Base-by-base conservation (phyloP, 2,797 vertebrate genomes). In the Falco rusticolus region DNA sequence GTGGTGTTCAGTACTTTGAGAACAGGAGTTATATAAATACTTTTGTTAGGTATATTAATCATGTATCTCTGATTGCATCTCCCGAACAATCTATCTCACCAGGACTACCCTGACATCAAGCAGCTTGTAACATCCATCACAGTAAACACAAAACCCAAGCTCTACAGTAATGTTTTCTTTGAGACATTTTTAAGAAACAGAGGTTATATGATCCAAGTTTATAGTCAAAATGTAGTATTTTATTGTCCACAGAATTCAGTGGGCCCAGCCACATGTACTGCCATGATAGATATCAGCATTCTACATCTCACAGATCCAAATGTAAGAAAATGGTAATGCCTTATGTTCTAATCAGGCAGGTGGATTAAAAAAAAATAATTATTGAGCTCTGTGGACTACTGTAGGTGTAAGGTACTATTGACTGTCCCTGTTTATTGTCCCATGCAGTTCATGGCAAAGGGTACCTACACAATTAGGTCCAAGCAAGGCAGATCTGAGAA, bases 121-220 rank as follows among this genome's bases (percentile, higher is more conserved):
- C 33, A 81, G 16, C 53, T 95, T 90, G 66, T 90, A 77, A 45
- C 11, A 68, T 41, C 15, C n/a, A 43, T 45, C 69, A 74, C 41
- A 85, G 39, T 51, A 87, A 96, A 86, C 24, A 71, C 15, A 82
- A 88, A 59, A 2, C 4, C 9, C 5, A 37, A 76, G 39, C 16
- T 60, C 11, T 48, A 79, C 6, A 50, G 34, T 43, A 39, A 22
- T 20, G 5, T 53, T 87, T 74, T 61, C 26, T 83, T 91, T 33
- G 14, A 81, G 31, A 34, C 37, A 26, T 20, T 87, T 90, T 57
- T 72, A 24, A 74, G 48, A 84, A 84, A 69, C 2, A 68, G 17
- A 34, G 0, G 1, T 9, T 63, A 4, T 20, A 21, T 16, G 9
- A 66, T 4, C 5, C 1, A 7, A 25, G 6, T 56, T 85, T 51